phyloP scores from a whole-genome alignment of 2,797 vertebrate genomes.

The Intellagama lesueurii region DNA sequence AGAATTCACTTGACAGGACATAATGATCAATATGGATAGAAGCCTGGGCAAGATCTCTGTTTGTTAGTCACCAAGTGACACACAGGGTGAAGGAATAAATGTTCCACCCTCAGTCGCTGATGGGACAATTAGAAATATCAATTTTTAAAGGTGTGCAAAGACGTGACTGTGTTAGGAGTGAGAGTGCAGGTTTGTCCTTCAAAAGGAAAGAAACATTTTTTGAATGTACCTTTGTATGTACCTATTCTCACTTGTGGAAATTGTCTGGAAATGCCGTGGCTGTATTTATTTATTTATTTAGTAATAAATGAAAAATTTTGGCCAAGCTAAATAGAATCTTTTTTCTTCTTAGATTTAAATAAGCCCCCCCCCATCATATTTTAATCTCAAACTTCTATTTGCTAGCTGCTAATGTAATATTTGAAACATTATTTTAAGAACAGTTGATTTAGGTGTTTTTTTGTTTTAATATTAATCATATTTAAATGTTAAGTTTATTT shows the following conservation, averaged over 20 bases:
- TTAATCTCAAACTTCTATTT: not conserved
- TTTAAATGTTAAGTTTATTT: not conserved
- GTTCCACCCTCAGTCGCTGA: not conserved
- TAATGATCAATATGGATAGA: too few species aligned
- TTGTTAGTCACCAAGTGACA: too few species aligned
- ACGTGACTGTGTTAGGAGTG: not conserved
- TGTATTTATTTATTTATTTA: not conserved
- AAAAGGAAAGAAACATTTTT: too few species aligned
- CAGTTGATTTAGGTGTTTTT: not conserved
- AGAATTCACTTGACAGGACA: too few species aligned
- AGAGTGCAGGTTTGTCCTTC: too few species aligned
- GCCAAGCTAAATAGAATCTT: not conserved
- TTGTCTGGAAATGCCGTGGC: not conserved
- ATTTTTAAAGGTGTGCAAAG: not conserved
- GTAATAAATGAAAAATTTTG: not conserved
- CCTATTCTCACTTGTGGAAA: not conserved
- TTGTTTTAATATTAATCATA: not conserved
- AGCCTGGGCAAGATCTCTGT: too few species aligned
- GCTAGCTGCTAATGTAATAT: not conserved
- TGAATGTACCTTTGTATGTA: too few species aligned
- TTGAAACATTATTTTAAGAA: slow-evolving; percentile 1
- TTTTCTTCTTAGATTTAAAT: not conserved
- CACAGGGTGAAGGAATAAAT: too few species aligned
- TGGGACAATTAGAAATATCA: not conserved
- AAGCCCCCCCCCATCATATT: not conserved